Percentiles rank a stretch among this genome's conserved stretches.
phyloP scores from a whole-genome alignment of 2,888 invertebrate genomes.

The Anthrax anthrax region DNA sequence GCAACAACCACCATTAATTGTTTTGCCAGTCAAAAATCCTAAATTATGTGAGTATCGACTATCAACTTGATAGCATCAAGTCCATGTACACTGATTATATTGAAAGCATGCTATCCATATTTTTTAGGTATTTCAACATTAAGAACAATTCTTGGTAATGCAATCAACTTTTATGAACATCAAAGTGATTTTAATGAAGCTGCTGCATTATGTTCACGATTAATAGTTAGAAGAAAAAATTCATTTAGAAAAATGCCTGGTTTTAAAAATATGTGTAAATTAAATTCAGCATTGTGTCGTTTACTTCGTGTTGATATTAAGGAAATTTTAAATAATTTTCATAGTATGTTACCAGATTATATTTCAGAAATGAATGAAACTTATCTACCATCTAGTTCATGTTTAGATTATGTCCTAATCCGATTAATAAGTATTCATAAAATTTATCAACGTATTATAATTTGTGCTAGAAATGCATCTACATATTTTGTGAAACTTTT shows the following conservation, averaged over 20 bases:
- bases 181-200: constrained; percentile 17
- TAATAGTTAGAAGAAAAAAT: constrained; percentile 29
- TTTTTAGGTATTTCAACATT: not conserved
- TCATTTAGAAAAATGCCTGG: constrained; percentile 27
- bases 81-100: no score
- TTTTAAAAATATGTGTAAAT: constrained; percentile 24
- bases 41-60: not conserved
- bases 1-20: constrained; percentile 25
- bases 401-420: constrained; percentile 22
- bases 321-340: constrained; percentile 21
- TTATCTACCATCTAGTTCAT: constrained; percentile 22
- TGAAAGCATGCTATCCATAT: no score
- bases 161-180: constrained; percentile 2
- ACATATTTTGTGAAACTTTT: constrained; percentile 23
- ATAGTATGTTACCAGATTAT: constrained; percentile 22
- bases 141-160: not conserved
- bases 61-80: not conserved
- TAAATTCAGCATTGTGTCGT: constrained; percentile 26
- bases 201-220: constrained; percentile 25
- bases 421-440: constrained; percentile 21
- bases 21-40: constrained; percentile 14
- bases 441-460: constrained; percentile 20
- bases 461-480: constrained; percentile 22
- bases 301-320: constrained; percentile 23
- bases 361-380: constrained; percentile 12